Base-by-base conservation (phyloP, 2,888 invertebrate species). In the Trisateles emortualis region DNA sequence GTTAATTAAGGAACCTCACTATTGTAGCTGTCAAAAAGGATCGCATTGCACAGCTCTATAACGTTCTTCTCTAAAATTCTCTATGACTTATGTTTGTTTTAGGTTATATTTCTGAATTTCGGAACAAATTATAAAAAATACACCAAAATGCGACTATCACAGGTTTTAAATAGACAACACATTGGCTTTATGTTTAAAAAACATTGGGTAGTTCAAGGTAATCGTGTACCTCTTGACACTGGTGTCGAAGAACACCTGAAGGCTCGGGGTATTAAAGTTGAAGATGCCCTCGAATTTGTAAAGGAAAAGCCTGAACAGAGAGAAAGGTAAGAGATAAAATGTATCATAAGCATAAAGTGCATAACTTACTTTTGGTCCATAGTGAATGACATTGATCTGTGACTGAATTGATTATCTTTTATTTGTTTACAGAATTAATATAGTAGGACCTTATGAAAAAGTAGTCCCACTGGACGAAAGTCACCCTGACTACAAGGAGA, bases 191-290 rank as follows among this genome's bases (percentile, higher is more conserved):
- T 95, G 91, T 95, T 95, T 64, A 95, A 95, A 81, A 94, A 92
- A 59, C 94, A 96, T 81, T 97, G 97, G 97, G 84, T 94, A 61
- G 69, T 94, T 1, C 95, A 95, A 85, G 95, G 96, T 0, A 94
- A 94, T 78, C 93, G 95, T 61, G 87, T 87, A 54, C 88, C 95
- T 0, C 59, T 84, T 3, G 93, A 95, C 44, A 94, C 94, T 1
- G 92, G 92, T 0, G 88, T 94, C 0, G 94, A 94, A 67, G 81
- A 90, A 24, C 77, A 88, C 49, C 82, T 97, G 35, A 82, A 87
- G 59, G 83, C 90, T 49, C 86, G 91, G 68, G 95, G 95, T n/a
- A 93, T 96, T 49, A 77, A 90, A 41, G 88, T 96, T 5, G 88
- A 92, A 68, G 94, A 96, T 80, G 94, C 96, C 0, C 79, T 94